These are phyloP conservation scores for Terebella lapidaria DNA, from an alignment of 2,888 invertebrate species.

Conservation along the genomic window DNA sequence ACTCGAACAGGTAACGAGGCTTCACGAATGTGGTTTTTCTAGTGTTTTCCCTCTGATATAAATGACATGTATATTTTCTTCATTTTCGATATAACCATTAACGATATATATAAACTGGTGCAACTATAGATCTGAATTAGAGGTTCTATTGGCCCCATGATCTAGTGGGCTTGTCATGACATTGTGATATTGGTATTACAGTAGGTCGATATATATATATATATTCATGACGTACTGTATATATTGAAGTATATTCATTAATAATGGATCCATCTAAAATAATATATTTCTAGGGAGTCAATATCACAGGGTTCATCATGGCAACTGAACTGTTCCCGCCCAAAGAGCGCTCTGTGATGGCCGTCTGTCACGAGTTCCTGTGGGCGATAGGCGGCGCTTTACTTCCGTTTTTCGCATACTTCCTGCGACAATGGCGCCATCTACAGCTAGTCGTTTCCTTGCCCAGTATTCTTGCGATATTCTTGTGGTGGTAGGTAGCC, in stretches of 20 bases:
- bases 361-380: slow-evolving; percentile 27
- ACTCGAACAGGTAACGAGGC: slow-evolving; percentile 22
- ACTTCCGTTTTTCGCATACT: slow-evolving; percentile 25
- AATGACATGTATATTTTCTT: too few relatives aligned
- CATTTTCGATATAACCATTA: too few relatives aligned
- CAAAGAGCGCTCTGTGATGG: slow-evolving; percentile 25
- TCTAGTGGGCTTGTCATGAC: too few relatives aligned
- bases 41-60: background rate
- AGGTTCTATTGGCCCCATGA: too few relatives aligned
- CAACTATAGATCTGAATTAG: too few relatives aligned
- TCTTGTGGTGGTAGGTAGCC: slow-evolving; percentile 24
- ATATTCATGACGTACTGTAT: too few relatives aligned
- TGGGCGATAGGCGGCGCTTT: slow-evolving; percentile 28
- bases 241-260: too few relatives aligned
- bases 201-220: too few relatives aligned
- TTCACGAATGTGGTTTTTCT: too few relatives aligned
- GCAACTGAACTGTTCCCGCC: slow-evolving; percentile 28
- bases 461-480: slow-evolving; percentile 20
- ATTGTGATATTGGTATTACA: too few relatives aligned
- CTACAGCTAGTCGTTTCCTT: slow-evolving; percentile 24
- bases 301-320: slow-evolving; percentile 30
- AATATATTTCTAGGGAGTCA: slow-evolving; percentile 26
- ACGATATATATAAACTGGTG: too few relatives aligned
- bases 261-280: too few relatives aligned
- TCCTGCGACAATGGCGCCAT: slow-evolving; percentile 24